These are phyloP conservation scores for Nycticebus coucang DNA, from an alignment of 2,113 vertebrate species.

Conservation along the genomic window DNA sequence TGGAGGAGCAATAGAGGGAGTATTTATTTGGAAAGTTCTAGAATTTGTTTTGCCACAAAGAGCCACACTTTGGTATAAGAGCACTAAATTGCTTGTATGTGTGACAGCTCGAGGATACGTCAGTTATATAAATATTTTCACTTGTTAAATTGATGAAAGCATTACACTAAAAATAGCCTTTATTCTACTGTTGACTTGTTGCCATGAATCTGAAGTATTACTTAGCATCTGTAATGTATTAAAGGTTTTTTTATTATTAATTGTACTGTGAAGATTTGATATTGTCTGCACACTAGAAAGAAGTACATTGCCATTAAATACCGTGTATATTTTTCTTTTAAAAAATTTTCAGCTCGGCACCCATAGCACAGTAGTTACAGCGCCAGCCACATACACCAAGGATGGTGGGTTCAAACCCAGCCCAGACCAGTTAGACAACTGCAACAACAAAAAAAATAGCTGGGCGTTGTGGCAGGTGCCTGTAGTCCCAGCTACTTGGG, in stretches of 20 bases:
- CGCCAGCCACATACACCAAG: no score
- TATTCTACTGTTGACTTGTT: slow-evolving; percentile 16
- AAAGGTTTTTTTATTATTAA: background rate
- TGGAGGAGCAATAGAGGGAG: no score
- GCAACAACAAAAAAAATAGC: no score
- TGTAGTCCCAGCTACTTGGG: no score
- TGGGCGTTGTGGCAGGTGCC: no score
- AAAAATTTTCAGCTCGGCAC: no score
- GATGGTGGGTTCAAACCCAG: no score
- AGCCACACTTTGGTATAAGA: background rate
- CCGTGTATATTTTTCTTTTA: background rate
- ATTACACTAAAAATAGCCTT: slow-evolving; percentile 2
- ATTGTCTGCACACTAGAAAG: background rate
- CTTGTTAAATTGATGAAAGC: background rate
- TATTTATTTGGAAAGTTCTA: background rate
- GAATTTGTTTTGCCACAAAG: slow-evolving; percentile 33
- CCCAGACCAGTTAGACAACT: no score
- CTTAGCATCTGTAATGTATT: slow-evolving; percentile 38
- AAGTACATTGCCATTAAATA: background rate
- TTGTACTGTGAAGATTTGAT: background rate
- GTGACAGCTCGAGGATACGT: background rate
- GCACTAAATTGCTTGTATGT: background rate
- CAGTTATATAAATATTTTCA: background rate
- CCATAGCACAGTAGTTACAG: no score
- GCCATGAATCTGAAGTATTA: slow-evolving; percentile 20